phyloP scores from a whole-genome alignment of 2,888 invertebrate genomes.

The Hermaeophaga mercurialis region DNA sequence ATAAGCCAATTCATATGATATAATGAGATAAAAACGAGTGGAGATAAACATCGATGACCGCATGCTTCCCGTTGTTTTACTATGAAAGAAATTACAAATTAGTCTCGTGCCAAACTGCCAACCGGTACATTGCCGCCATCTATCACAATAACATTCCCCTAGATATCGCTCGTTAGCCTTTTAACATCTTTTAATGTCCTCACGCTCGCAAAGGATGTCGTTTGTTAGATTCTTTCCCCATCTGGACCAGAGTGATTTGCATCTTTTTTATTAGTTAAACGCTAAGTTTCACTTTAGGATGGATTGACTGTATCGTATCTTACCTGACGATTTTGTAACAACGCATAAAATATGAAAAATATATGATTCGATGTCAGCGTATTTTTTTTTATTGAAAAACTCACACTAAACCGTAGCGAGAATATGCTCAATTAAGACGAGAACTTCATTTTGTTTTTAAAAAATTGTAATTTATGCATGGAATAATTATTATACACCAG shows the following conservation, averaged over 20 bases:
- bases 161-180: slow-evolving; percentile 28
- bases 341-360: slow-evolving; percentile 14
- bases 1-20: slow-evolving; percentile 57
- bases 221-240: no score
- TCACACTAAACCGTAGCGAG: slow-evolving; percentile 16
- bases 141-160: slow-evolving; percentile 40
- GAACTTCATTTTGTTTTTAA: slow-evolving; percentile 21
- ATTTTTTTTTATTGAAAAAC: slow-evolving; percentile 10
- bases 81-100: slow-evolving; percentile 41
- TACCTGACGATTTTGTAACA: background rate
- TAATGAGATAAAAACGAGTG: slow-evolving; percentile 47
- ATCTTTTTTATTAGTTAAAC: slow-evolving; percentile 16
- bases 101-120: slow-evolving; percentile 51
- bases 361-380: slow-evolving; percentile 7
- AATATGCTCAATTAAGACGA: slow-evolving; percentile 18
- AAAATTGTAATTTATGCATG: slow-evolving; percentile 13
- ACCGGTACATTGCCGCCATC: slow-evolving; percentile 35
- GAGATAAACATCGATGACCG: slow-evolving; percentile 53
- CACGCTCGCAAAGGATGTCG: slow-evolving; percentile 10
- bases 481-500: slow-evolving; percentile 12
- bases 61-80: slow-evolving; percentile 54
- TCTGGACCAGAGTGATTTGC: slow-evolving; percentile 7
- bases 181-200: slow-evolving; percentile 20
- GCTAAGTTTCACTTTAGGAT: no score
- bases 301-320: no score